A percentile compares a stretch with the other conserved stretches of the same genome.
Evolutionary conservation across 2,113 vertebrate species (phyloP).

Genomic region (Cololabis saira): DNA sequence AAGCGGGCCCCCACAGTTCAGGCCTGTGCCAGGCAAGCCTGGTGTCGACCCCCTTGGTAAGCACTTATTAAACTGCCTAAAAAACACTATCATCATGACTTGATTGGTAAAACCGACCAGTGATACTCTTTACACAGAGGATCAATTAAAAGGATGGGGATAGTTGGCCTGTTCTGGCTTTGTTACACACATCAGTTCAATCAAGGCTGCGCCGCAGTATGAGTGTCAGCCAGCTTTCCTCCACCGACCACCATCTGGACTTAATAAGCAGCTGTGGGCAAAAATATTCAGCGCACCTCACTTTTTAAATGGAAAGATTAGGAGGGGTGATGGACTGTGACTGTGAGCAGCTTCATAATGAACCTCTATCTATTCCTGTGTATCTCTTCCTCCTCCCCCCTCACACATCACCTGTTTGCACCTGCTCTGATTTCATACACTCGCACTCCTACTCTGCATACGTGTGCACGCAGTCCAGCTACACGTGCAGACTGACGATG

Average conservation of each 20-base stretch:
- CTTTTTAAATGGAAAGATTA: conserved; percentile 77
- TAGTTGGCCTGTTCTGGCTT: conserved; percentile 22
- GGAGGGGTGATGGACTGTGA: conserved; percentile 76
- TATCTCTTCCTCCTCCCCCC: conserved; percentile 21
- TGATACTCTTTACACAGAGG: background rate
- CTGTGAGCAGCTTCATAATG: conserved; percentile 75
- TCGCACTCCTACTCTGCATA: conserved; percentile 23
- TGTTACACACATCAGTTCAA: conserved; percentile 34
- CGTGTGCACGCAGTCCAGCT: conserved; percentile 16
- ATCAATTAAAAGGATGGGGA: conserved; percentile 16
- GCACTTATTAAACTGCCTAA: background rate
- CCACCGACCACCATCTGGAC: conserved; percentile 68
- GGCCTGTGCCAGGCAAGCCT: conserved; percentile 81
- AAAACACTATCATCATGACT: no score
- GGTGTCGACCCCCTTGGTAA: conserved; percentile 86
- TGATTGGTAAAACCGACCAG: no score
- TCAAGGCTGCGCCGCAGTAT: conserved; percentile 32
- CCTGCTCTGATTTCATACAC: background rate
- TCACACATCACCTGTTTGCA: conserved; percentile 51
- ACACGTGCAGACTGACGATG: conserved; percentile 20
- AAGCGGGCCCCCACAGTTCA: conserved; percentile 85
- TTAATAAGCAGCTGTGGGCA: conserved; percentile 74
- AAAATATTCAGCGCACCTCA: conserved; percentile 66
- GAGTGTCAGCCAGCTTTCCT: conserved; percentile 54
- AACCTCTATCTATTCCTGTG: conserved; percentile 59